These are phyloP conservation scores for Calosoma granatense DNA, from an alignment of 1,140 invertebrate genomes.

Conservation along the genomic window DNA sequence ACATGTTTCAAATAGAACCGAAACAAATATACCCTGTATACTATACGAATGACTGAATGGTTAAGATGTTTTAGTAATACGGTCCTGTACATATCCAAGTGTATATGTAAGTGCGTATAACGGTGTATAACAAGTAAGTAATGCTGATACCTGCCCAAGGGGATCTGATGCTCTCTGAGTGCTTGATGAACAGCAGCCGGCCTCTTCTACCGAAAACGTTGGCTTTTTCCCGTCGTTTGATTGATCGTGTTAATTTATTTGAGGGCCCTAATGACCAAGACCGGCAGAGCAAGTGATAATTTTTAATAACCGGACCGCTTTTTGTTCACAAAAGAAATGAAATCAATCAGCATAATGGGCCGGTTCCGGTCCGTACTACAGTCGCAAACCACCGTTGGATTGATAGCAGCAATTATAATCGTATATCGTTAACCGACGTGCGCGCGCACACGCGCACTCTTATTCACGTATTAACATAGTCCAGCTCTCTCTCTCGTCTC, in stretches of 20 bases:
- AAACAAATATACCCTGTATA: too few species aligned
- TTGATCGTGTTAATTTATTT: background rate
- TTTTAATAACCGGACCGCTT: conserved; percentile 5
- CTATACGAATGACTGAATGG: too few species aligned
- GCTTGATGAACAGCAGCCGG: too few species aligned
- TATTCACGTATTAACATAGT: background rate
- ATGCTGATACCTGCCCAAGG: too few species aligned
- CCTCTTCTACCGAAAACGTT: too few species aligned
- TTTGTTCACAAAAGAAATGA: conserved; percentile 14
- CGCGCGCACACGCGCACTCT: background rate
- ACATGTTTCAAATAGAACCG: too few species aligned
- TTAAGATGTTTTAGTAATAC: too few species aligned
- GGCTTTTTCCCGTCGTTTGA: background rate
- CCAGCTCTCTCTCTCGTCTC: background rate
- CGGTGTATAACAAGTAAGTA: too few species aligned
- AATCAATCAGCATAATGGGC: conserved; percentile 18
- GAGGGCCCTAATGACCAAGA: background rate
- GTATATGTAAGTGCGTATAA: too few species aligned
- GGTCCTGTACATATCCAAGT: too few species aligned
- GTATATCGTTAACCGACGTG: conserved; percentile 17
- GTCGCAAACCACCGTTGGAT: conserved; percentile 9
- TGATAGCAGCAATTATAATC: conserved; percentile 18
- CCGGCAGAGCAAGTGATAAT: background rate
- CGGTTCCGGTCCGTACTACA: background rate
- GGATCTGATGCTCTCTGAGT: too few species aligned